Evolutionary conservation across 2,113 vertebrate species (phyloP).

Genomic region (Nematolebias whitei): DNA sequence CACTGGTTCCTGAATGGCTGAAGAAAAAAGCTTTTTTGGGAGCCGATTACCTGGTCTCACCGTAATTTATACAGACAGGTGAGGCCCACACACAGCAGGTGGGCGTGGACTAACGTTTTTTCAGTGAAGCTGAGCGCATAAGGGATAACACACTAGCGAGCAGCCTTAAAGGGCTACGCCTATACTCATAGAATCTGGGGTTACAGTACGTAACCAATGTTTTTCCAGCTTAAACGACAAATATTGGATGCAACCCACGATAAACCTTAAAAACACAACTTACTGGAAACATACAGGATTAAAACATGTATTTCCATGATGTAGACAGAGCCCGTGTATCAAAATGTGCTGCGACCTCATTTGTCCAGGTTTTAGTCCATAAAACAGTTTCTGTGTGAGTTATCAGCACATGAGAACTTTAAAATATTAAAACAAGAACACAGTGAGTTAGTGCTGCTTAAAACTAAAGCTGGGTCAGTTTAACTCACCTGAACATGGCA

Average conservation of each 20-base stretch:
- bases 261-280: conserved; percentile 36
- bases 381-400: conserved; percentile 1
- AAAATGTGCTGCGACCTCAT: conserved; percentile 24
- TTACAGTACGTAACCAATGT: no score
- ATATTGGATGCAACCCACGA: conserved; percentile 35
- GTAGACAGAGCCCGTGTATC: conserved; percentile 36
- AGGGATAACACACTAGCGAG: no score
- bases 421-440: conserved; percentile 17
- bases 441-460: conserved; percentile 35
- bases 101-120: no score
- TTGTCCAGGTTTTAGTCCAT: conserved; percentile 10
- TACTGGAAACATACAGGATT: conserved; percentile 33
- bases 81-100: no score
- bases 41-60: no score
- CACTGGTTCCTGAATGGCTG: no score
- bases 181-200: no score
- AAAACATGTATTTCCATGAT: conserved; percentile 29
- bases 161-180: no score
- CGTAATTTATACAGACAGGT: no score
- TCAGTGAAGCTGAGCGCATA: no score
- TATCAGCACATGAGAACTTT: not conserved
- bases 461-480: conserved; percentile 6
- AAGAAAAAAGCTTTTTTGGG: no score
- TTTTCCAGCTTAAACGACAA: conserved; percentile 16
- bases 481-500: conserved; percentile 23